Base-by-base conservation (phyloP, 2,888 invertebrate genomes). In the Scaeva pyrastri region DNA sequence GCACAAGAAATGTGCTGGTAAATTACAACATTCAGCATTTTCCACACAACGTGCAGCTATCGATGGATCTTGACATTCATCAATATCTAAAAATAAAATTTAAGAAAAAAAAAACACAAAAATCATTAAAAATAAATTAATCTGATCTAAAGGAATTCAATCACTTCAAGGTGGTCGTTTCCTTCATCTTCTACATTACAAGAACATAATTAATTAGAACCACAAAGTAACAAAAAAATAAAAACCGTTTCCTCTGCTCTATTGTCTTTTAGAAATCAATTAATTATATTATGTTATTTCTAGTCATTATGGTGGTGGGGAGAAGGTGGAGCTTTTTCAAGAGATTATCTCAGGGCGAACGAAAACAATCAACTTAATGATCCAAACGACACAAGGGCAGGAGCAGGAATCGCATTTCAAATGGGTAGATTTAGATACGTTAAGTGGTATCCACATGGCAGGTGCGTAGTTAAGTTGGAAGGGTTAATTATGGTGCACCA, bases 21-120 rank as follows among this genome's bases (percentile, higher is more conserved):
- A 93, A 94, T 98, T 98, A 92, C 98, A 98, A 93, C 98, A 98
- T 92, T 98, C 98, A 52, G 98, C 97, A 93, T 98, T 97, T 92
- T 95, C 94, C 84, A 97, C 98, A 93, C 98, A 98, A 90, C 97
- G 94, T 82, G 96, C 95, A 45, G 97, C 95, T 90, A 98, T 94
- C 87, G 94, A 94, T 88, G 97, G 97, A 93, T 97, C 96, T 91
- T 96, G 95, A 93, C 98, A 99, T 94, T 99, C 98, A 94, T 99
- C 96, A 93, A 98, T 97, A 93, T 97, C 97, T 97, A 92, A 19
- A 89, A 88, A 31, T 31, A 5, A 5, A 31, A 7, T 31, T 4
- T 0, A 31, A 31, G 45, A 58, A 72, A 77, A 66, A 8, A 39
- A 64, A 68, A 58, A 48, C 45, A 39, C 71, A 83, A 70, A 50